Evolutionary conservation across 1,140 invertebrate species (phyloP).

Genomic region (Formica selysi): DNA sequence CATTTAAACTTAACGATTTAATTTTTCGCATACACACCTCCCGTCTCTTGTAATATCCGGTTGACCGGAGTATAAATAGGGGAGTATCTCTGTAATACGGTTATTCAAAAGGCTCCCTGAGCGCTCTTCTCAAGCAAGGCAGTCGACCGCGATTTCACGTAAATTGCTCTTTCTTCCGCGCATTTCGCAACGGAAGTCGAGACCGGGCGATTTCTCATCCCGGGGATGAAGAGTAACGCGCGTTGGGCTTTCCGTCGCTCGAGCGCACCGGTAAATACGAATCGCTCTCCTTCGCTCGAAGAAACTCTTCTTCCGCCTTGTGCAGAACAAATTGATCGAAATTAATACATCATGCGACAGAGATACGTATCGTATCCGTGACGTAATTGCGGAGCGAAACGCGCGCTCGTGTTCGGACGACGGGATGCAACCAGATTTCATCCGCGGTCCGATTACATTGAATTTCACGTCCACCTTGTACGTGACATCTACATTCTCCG

Average conservation of each 20-base stretch:
- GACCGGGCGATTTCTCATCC: slow-evolving; percentile 58
- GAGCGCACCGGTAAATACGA: slow-evolving; percentile 46
- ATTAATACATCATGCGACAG: slow-evolving; percentile 51
- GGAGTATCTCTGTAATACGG: slow-evolving; percentile 18
- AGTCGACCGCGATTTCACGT: slow-evolving; percentile 51
- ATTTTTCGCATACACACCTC: slow-evolving; percentile 16
- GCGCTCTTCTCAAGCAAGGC: slow-evolving; percentile 14
- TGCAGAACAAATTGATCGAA: slow-evolving; percentile 39
- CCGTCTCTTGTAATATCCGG: neutral
- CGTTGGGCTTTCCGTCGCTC: slow-evolving; percentile 34
- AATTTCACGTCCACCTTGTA: slow-evolving; percentile 61
- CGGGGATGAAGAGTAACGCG: slow-evolving; percentile 61
- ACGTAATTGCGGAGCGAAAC: slow-evolving; percentile 44
- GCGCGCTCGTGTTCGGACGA: neutral
- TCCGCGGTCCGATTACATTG: slow-evolving; percentile 54
- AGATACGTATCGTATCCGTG: slow-evolving; percentile 52
- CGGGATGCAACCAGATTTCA: slow-evolving; percentile 50
- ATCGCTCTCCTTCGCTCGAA: neutral
- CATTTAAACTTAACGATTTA: slow-evolving; percentile 18
- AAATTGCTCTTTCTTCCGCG: slow-evolving; percentile 63
- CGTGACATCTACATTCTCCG: slow-evolving; percentile 48
- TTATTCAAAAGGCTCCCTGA: slow-evolving; percentile 30
- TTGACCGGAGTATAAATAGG: slow-evolving; percentile 26
- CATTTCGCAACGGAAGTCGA: slow-evolving; percentile 54
- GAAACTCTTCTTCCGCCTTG: slow-evolving; percentile 10